Base-by-base conservation (phyloP, 2,113 vertebrate genomes). In the Aramus guarauna region DNA sequence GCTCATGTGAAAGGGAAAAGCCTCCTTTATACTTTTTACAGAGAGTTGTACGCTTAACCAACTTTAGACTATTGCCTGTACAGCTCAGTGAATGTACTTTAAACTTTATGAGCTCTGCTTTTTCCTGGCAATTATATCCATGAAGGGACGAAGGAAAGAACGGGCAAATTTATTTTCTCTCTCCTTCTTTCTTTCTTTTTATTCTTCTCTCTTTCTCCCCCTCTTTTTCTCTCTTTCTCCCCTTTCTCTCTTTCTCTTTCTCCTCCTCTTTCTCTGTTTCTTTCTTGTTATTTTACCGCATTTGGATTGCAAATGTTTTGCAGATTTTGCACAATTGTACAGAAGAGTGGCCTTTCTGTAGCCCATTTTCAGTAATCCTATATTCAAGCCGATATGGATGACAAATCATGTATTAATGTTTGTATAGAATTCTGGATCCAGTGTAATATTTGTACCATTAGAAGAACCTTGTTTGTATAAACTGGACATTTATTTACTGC, bases 281-380 rank as follows among this genome's bases (percentile, higher is more conserved):
- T 91, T 5, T 47, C 80, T 60, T 47, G 8, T 82, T 76, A 13
- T 53, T 59, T 92, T 96, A 87, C 13, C 93, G 96, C 37, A 36
- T 97, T 92, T 93, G 71, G 90, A 96, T 97, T 98, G 97, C 97
- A 97, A 96, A 94, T 87, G 96, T 98, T 98, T 98, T 98, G 98
- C 98, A 98, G 97, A 98, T 97, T 98, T 98, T 98, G 98, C 98
- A 98, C 98, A 98, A 98, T 86, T 98, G 97, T 97, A 98, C 96
- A 98, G 98, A 98, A 97, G 97, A 97, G 98, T 98, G 98, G 98
- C 98, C 98, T 98, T 98, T 98, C 97, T 97, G 95, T 96, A 98
- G 97, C 97, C 96, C 97, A 96, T 97, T 98, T 98, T 97, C 97
- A 96, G 95, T 96, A 96, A 97, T 86, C 96, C 94, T 97, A 50